Conservation (phyloP, 1,140 invertebrate genomes). For the Anthonomus grandis region DNA sequence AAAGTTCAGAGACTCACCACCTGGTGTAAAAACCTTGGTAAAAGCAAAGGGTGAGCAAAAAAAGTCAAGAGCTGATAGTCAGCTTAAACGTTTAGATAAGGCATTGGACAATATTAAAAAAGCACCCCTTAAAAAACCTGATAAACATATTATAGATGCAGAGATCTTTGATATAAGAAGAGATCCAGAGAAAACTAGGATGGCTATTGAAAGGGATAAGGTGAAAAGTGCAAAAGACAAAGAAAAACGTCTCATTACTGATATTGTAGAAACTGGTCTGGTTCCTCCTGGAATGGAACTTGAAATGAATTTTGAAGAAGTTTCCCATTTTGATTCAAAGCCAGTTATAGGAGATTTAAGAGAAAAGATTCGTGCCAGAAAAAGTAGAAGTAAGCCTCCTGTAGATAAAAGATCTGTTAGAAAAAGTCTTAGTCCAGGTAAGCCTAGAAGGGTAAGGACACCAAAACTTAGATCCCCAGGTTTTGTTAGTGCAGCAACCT, state of each 20-base stretch:
- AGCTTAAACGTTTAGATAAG: background rate
- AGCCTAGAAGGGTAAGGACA: no score
- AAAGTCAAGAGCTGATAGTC: background rate
- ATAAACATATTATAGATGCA: background rate
- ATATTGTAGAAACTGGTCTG: constrained; percentile 45
- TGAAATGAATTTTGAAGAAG: constrained; percentile 36
- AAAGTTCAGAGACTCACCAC: constrained; percentile 11
- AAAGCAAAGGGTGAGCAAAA: background rate
- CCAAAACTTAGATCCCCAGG: no score
- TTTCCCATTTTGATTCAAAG: constrained; percentile 3
- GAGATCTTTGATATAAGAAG: constrained; percentile 34
- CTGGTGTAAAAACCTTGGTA: background rate
- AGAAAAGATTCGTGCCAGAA: background rate
- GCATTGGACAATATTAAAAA: constrained; percentile 7
- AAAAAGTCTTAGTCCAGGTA: no score
- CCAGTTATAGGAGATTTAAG: constrained; percentile 1
- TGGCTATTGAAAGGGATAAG: constrained; percentile 45
- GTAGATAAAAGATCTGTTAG: no score
- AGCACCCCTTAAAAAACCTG: constrained; percentile 1
- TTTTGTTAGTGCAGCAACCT: no score
- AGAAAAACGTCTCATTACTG: constrained; percentile 39
- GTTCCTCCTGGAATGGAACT: constrained; percentile 48
- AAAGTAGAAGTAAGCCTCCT: background rate
- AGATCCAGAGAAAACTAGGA: constrained; percentile 45
- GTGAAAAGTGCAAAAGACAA: constrained; percentile 42